Conservation (phyloP, 2,888 invertebrate genomes). For the Pyrrhia umbra region DNA sequence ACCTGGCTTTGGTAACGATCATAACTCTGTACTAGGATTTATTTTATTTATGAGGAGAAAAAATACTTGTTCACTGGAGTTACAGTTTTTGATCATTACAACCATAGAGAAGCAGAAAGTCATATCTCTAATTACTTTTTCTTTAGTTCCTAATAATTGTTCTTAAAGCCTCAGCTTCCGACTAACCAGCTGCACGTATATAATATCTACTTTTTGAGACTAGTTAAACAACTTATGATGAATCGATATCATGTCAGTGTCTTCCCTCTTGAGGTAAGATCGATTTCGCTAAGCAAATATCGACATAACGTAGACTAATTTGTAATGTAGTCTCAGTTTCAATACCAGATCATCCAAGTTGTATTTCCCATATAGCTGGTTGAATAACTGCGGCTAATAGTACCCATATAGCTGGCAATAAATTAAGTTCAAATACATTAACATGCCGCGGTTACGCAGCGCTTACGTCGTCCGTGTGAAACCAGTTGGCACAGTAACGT, state of each 20-base stretch:
- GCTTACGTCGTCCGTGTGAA: constrained; percentile 47
- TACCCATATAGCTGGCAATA: constrained; percentile 33
- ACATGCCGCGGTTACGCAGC: constrained; percentile 40
- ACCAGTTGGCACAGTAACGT: constrained; percentile 29
- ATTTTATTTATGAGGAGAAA: too few relatives aligned
- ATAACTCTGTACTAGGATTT: too few relatives aligned
- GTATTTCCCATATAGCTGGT: constrained; percentile 32
- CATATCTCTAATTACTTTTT: too few relatives aligned
- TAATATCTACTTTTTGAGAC: too few relatives aligned
- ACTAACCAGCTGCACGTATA: too few relatives aligned
- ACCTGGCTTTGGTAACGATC: too few relatives aligned
- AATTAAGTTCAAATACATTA: constrained; percentile 41
- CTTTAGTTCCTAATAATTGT: too few relatives aligned
- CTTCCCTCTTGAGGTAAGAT: not conserved
- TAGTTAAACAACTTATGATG: not conserved
- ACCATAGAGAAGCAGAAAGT: too few relatives aligned
- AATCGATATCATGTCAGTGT: not conserved
- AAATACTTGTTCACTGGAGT: too few relatives aligned
- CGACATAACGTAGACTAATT: not conserved
- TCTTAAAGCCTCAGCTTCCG: too few relatives aligned
- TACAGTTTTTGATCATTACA: too few relatives aligned
- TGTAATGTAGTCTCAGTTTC: not conserved
- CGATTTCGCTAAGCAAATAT: not conserved
- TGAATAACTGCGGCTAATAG: constrained; percentile 28
- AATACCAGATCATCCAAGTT: constrained; percentile 11